Conservation (phyloP, 2,113 vertebrate genomes). For the Benitochromis conjunctus region DNA sequence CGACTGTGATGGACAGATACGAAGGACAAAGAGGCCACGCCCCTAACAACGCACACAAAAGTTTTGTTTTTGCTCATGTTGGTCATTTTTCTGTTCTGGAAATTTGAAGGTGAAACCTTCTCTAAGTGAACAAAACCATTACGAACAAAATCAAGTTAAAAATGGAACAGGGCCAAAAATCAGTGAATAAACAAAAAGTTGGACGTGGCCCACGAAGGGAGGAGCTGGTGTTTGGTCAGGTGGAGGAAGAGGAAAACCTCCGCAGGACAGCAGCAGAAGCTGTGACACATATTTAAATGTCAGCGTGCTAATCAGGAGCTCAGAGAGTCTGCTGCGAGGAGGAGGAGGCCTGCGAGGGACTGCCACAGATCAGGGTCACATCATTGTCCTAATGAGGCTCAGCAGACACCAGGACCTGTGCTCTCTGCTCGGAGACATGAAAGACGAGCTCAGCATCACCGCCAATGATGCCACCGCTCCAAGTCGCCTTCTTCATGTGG, state of each 20-base stretch:
- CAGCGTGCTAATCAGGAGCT: not conserved
- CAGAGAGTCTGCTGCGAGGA: not conserved
- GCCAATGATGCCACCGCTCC: not conserved
- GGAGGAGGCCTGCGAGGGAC: not conserved
- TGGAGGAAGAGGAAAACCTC: not conserved
- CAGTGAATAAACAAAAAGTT: not conserved
- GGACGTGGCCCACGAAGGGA: not conserved
- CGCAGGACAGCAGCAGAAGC: not conserved
- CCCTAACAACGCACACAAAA: not conserved
- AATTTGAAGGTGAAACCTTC: not conserved
- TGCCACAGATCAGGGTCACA: conserved; percentile 38
- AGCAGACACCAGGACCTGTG: not conserved
- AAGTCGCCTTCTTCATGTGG: conserved; percentile 6
- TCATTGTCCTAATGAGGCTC: conserved; percentile 41
- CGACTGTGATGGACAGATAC: not conserved
- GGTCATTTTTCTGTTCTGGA: not conserved
- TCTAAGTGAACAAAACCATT: not conserved
- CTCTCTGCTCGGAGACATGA: conserved; percentile 25
- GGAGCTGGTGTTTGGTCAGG: not conserved
- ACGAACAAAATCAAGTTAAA: not conserved
- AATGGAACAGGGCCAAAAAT: not conserved
- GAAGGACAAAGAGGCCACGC: not conserved
- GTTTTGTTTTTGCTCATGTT: not conserved
- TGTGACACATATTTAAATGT: not conserved
- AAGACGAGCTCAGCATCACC: not conserved